phyloP scores from a whole-genome alignment of 2,888 invertebrate species.

The Eupithecia centaureata region DNA sequence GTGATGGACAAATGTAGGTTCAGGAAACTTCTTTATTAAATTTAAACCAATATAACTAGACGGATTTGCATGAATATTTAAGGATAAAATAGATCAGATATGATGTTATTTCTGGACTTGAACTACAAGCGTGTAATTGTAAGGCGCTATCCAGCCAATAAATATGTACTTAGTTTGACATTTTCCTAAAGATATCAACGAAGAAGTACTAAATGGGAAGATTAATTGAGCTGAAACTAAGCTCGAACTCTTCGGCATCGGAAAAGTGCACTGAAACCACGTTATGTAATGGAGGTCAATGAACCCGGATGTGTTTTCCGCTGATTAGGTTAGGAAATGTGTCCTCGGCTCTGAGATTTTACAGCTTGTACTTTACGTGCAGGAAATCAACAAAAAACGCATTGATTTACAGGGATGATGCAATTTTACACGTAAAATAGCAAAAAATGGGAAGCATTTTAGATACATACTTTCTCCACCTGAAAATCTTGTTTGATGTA shows the following conservation, averaged over 20 bases:
- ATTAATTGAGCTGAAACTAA: background rate
- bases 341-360: background rate
- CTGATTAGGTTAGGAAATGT: background rate
- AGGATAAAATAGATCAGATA: background rate
- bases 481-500: background rate
- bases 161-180: no score
- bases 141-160: no score
- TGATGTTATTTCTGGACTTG: background rate
- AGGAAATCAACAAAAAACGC: background rate
- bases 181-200: background rate
- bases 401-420: no score
- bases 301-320: conserved; percentile 22
- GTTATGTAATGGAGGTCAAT: conserved; percentile 25
- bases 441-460: background rate
- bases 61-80: background rate
- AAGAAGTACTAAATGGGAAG: background rate
- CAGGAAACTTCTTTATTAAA: background rate
- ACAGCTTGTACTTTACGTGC: background rate
- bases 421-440: background rate
- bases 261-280: conserved; percentile 19
- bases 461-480: background rate
- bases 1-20: no score
- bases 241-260: conserved; percentile 14
- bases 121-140: background rate
- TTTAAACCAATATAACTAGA: background rate